Evolutionary conservation across 2,113 vertebrate genomes (phyloP), one percentile per base, ranked within the genome.

Genomic region (Sebastes schlegelii): DNA sequence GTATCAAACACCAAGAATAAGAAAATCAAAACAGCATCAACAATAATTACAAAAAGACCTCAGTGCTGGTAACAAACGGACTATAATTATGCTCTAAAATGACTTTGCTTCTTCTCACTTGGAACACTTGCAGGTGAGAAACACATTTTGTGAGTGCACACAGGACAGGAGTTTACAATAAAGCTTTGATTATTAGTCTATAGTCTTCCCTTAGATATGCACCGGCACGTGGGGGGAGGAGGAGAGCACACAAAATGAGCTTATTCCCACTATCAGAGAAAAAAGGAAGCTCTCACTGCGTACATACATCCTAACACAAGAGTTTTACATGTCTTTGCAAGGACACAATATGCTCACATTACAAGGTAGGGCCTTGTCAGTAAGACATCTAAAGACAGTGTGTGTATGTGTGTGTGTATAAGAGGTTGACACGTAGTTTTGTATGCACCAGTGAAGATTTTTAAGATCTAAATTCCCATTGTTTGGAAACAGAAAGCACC

Each of bases 21-120:
- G 82, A 93, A 93, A 93, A 95, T 85, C 80, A 92, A 92, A 92
- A 91, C 78, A 78, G 74, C 92, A 86, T 89, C 76, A 74, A 93
- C 89, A 90, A 84, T 89, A 89, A 90, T 91, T 91, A 94, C 86
- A 94, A 93, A 34, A 94, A 92, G 81, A 92, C 80, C 80, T 94
- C 93, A 95, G 94, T 95, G 94, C 94, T 94, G 93, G 92, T 93
- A 92, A 95, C 85, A 92, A 92, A 92, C 52, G 34, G 84, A 92
- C 86, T 89, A 73, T 90, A 91, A 83, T 82, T 62, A 74, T 42
- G 46, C 61, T 74, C 86, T 86, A 89, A 83, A 88, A 89, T 55
- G 49, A 90, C 62, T 74, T 65, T 48, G 34, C 73, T 75, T 78
- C 63, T 87, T 74, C 84, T 78, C 43, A 66, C 71, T 68, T 34